Evolutionary conservation across 2,113 vertebrate species (phyloP), one percentile per base, ranked within the genome.

Genomic region (Muntiacus reevesi): DNA sequence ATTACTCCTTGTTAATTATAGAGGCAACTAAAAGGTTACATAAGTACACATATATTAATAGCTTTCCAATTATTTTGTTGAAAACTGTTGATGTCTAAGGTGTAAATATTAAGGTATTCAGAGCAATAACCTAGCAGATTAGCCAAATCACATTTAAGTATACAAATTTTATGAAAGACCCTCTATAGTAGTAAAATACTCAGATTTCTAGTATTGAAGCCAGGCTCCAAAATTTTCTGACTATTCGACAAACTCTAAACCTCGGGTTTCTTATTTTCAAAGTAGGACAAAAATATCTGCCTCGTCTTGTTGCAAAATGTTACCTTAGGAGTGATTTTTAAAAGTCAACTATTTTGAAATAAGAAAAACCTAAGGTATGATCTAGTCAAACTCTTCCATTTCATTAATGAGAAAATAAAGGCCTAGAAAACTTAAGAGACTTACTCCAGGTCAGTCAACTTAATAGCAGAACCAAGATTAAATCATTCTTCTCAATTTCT

Each of bases 21-120:
- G 85, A 17, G 60, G 45, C 28, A 95, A 96, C 55, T 91, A 94
- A 96, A 12, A 97, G 98, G 96, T 94, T 36, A 95, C 78, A 43
- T 55, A 81, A 95, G 47, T 97, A 98, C 98, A 88, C 91, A 67
- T 45, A 36, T 4, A 76, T 27, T 76, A 76, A 76, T 43, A 78
- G 43, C 33, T 91, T 91, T 95, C 85, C 59, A 98, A 91, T 91
- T 82, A 79, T 59, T 97, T 60, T 86, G 3, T 33, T 94, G 47
- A 71, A 81, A 96, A 90, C 27, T 36, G 57, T 13, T 83, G 50
- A 79, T 5, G 57, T 86, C 89, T 89, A 87, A 82, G 11, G 7
- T 64, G 2, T 47, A 94, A 94, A 28, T 92, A 57, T n/a, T 54
- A 40, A 95, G 9, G 5, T 71, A 30, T 19, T 85, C n/a, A 78